Evolutionary conservation across 2,888 invertebrate genomes (phyloP), one percentile per base, ranked within the genome.

Genomic region (Tiliacea aurago): DNA sequence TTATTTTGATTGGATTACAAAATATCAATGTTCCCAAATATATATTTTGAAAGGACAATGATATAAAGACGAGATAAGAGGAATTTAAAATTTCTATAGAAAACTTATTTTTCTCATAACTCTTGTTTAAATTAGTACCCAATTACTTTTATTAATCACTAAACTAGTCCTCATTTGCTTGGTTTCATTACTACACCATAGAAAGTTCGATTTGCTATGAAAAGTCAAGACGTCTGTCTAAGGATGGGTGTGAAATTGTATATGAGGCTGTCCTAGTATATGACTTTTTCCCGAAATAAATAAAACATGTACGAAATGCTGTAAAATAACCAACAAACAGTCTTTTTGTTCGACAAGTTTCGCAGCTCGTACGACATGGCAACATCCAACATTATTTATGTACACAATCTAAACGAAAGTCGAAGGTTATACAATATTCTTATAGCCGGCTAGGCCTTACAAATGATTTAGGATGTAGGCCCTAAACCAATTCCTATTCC

Each of bases 401-500:
- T 65, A 68, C 45, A 73, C 73, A 45, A 65, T 62, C 43, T 73
- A 79, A 78, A 79, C 68, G 78, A 70, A 73, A 62, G 59, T 51
- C 55, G 47, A 68, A 67, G 70, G 51, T 18, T 66, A 70, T 43
- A 61, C 63, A 70, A 67, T 70, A 82, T 70, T 59, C 47, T 28
- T 28, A 28, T 28, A 62, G 51, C 13, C 55, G 45, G 53, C 28
- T 55, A 59, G 68, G 59, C 59, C 67, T 65, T 28, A 53, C 56
- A 79, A 78, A 81, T 83, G 73, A 74, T 83, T 79, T 71, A 79
- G 56, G 41, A 61, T 53, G 56, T 49, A 45, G 71, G 23, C 20
- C 66, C 59, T 73, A 23, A 66, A 73, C 53, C 73, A 70, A 83
- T 81, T 83, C 28, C 56, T 79, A 83, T 83, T 64, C 73, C 56